A percentile compares a stretch with the other conserved stretches of the same genome.
Evolutionary conservation across 2,797 vertebrate species (phyloP).

Genomic region (Spondyliosoma cantharus): DNA sequence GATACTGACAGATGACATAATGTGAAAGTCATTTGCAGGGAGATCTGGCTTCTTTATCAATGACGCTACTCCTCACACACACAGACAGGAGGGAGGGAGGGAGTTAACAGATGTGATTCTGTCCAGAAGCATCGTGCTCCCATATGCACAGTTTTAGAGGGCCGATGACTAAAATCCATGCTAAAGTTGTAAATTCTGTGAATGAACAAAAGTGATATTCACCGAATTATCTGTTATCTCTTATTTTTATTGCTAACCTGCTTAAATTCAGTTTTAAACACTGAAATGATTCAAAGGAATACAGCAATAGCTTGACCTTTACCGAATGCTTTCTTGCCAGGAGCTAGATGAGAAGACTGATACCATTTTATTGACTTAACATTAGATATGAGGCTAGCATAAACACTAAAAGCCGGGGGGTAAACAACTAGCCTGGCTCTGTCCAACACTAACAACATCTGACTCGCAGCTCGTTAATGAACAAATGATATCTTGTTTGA

Average conservation of each 20-base stretch:
- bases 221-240: not conserved
- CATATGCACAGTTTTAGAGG: conserved; percentile 18
- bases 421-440: not conserved
- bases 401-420: not conserved
- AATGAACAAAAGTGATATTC: not conserved
- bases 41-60: conserved; percentile 73
- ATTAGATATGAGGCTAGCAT: not conserved
- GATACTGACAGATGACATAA: conserved; percentile 68
- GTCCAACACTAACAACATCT: not conserved
- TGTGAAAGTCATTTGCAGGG: conserved; percentile 56
- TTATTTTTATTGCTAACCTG: conserved; percentile 5
- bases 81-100: conserved; percentile 24
- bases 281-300: not conserved
- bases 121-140: conserved; percentile 48
- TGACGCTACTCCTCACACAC: conserved; percentile 33
- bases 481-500: not conserved
- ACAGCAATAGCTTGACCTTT: conserved; percentile 3
- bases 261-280: not conserved
- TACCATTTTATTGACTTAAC: not conserved
- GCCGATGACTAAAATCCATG: conserved; percentile 21
- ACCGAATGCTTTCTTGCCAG: not conserved
- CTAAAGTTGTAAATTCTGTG: conserved; percentile 8
- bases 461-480: not conserved
- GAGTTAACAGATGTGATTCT: conserved; percentile 50
- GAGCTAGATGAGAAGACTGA: not conserved